Evolutionary conservation across 1,140 invertebrate genomes (phyloP), one percentile per base, ranked within the genome.

Genomic region (Eulimnadia texana): DNA sequence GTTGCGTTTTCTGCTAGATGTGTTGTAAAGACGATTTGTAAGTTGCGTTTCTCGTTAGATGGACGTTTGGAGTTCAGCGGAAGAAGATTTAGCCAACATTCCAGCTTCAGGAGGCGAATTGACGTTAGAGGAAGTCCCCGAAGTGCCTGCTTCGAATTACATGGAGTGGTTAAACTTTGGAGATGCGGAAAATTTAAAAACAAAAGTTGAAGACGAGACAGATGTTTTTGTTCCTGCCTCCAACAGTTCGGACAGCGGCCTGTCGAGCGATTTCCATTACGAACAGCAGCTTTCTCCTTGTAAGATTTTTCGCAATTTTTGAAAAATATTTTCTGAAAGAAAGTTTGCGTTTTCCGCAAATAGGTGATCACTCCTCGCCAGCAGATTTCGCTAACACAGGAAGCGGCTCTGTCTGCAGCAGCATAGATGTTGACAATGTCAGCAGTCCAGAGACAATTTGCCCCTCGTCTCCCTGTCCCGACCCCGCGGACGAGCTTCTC

Each of bases 261-360:
- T 61, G 25, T 61, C 60, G n/a, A 61, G 60, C 53, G 60, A 61
- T 47, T 42, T 61, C 19, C 50, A 54, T 13, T 42, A 61, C 20
- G 60, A 61, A 24, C 60, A 61, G 24, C 60, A 61, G 51, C 53
- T 54, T 51, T 61, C 60, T 27, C 60, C 60, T 28, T 57, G 55
- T 57, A 57, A 27, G 55, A 27, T 25, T 25, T 6, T 11, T 29
- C 27, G 13, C 16, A 10, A 20, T 19, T 22, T 52, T 0, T 23
- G 16, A 3, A 52, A 52, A 22, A 22, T n/a, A 3, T 24, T 22
- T 27, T 23, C 49, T 0, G 42, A 33, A 58, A 22, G 33, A 23
- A 58, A 47, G 28, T 20, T 33, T 33, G 49, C 29, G 19, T 28
- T 42, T 42, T 42, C 6, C 16, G 33, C 33, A 42, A 9, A 42